Percentiles rank a stretch among this genome's conserved stretches.
Conservation (phyloP, 2,888 invertebrate genomes). For the Agrotis puta region DNA sequence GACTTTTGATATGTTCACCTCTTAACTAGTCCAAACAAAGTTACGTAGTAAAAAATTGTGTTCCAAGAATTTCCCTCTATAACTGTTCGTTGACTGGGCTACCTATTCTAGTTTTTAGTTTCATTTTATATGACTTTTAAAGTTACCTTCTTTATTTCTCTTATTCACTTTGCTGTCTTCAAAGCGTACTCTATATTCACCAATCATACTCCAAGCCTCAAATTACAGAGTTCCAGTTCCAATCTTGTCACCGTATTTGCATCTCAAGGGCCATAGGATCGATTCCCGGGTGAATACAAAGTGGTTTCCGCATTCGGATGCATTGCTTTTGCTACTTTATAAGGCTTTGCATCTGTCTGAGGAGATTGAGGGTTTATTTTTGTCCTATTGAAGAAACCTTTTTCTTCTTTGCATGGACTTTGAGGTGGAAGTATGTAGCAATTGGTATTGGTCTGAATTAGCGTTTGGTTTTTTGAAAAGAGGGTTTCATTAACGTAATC, state of each 20-base stretch:
- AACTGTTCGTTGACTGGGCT: too few relatives aligned
- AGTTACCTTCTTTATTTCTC: too few relatives aligned
- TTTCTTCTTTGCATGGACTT: conserved; percentile 36
- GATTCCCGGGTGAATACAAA: conserved; percentile 69
- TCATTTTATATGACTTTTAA: too few relatives aligned
- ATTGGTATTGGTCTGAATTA: conserved; percentile 21
- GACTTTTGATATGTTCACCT: too few relatives aligned
- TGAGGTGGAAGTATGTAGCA: neutral
- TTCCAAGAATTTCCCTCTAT: too few relatives aligned
- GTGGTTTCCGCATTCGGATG: conserved; percentile 65
- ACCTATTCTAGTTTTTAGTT: too few relatives aligned
- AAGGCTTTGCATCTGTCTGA: conserved; percentile 47
- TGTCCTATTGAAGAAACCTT: conserved; percentile 17
- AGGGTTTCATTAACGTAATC: neutral
- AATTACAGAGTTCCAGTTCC: conserved; percentile 55
- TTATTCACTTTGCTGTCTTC: neutral
- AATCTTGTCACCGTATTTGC: conserved; percentile 70
- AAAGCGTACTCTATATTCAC: conserved; percentile 1
- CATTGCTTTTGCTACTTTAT: conserved; percentile 60
- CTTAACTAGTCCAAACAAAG: too few relatives aligned
- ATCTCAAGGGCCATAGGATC: conserved; percentile 71
- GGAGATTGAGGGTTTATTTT: conserved; percentile 29
- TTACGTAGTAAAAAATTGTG: too few relatives aligned
- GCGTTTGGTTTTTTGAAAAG: conserved; percentile 12
- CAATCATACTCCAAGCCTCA: conserved; percentile 25